A percentile compares a stretch with the other conserved stretches of the same genome.
Conservation (phyloP, 2,113 vertebrate genomes). For the Lepidothrix coronata region DNA sequence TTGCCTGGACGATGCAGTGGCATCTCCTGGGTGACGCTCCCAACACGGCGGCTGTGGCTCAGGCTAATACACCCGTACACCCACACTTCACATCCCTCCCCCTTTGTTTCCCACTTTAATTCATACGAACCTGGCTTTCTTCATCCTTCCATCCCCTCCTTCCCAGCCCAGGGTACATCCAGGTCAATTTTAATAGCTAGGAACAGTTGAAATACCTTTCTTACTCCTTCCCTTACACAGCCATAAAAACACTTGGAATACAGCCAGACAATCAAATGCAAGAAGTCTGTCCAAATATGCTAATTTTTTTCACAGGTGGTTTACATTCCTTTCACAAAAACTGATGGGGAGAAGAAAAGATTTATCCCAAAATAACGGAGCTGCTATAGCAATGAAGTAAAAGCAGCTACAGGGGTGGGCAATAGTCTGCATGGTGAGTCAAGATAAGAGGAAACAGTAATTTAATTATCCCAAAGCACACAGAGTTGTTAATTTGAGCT, state of each 20-base stretch:
- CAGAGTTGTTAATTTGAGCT: slow-evolving; percentile 59
- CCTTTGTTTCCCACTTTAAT: slow-evolving; percentile 27
- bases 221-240: slow-evolving; percentile 8
- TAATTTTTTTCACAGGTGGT: slow-evolving; percentile 51
- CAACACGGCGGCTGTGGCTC: background rate
- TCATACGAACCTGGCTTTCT: slow-evolving; percentile 17
- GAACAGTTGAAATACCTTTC: slow-evolving; percentile 36
- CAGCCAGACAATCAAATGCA: slow-evolving; percentile 12
- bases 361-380: slow-evolving; percentile 45
- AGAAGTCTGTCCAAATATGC: slow-evolving; percentile 42
- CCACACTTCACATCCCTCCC: background rate
- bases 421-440: slow-evolving; percentile 57
- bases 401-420: slow-evolving; percentile 52
- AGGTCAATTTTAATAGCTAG: slow-evolving; percentile 12
- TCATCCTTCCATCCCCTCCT: background rate
- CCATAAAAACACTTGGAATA: slow-evolving; percentile 27
- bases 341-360: slow-evolving; percentile 41
- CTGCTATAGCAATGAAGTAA: slow-evolving; percentile 25
- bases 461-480: slow-evolving; percentile 81
- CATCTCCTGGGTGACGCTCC: slow-evolving; percentile 10
- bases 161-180: background rate
- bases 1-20: slow-evolving; percentile 68
- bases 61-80: background rate
- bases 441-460: slow-evolving; percentile 79
- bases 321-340: slow-evolving; percentile 53